Percentiles rank a stretch among this genome's conserved stretches.
Conservation (phyloP, 2,113 vertebrate genomes). For the Seriola dumerili region DNA sequence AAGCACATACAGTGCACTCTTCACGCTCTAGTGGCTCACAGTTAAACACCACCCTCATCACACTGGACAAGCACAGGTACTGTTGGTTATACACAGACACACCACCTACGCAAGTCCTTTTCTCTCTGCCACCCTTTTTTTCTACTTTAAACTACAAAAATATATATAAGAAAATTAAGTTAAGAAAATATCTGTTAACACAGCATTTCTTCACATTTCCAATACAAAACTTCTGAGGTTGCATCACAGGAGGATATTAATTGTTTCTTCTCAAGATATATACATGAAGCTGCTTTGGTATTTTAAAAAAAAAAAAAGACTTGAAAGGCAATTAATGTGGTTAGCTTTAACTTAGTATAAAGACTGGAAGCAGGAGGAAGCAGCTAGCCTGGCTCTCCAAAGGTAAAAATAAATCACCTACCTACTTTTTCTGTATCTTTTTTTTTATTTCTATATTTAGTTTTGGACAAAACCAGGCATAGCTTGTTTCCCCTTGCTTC, state of each 20-base stretch:
- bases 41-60: conserved; percentile 40
- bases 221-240: not conserved
- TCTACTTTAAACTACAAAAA: conserved; percentile 1
- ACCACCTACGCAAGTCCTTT: conserved; percentile 9
- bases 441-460: not conserved
- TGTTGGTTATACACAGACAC: conserved; percentile 8
- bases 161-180: not conserved
- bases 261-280: not conserved
- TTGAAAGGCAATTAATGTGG: no score
- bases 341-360: not conserved
- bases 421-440: no score
- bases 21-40: conserved; percentile 29
- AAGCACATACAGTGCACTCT: conserved; percentile 15
- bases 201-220: not conserved
- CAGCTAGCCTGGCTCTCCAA: not conserved
- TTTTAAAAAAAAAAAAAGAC: not conserved
- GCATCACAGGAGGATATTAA: not conserved
- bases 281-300: not conserved
- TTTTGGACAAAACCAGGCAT: not conserved
- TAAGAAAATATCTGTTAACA: not conserved
- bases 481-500: not conserved
- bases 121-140: not conserved
- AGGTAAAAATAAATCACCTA: no score
- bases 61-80: conserved; percentile 11
- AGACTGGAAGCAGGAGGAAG: no score